Conservation (phyloP, 37 sponge, comb jelly and placozoan species). For the Geodia barretti region DNA sequence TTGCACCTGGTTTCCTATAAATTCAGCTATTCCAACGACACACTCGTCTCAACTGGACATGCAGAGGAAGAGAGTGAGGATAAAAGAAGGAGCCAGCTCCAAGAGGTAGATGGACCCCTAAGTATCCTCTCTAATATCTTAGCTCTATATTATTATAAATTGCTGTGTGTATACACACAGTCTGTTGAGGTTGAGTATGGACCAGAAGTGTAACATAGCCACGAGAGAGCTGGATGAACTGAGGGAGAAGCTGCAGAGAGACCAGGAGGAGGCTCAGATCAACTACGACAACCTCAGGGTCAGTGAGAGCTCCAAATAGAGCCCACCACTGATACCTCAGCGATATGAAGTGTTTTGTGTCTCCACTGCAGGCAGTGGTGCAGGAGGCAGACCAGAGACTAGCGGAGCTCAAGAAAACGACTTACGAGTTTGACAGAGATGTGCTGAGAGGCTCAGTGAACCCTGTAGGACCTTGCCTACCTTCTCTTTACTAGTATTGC, state of each 20-base stretch:
- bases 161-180: conserved; percentile 18
- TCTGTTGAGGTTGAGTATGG: conserved; percentile 80
- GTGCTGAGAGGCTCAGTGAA: conserved; percentile 84
- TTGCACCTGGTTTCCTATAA: neutral
- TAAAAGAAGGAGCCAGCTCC: conserved; percentile 6
- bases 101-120: conserved; percentile 18
- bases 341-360: neutral
- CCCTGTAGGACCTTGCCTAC: conserved; percentile 52
- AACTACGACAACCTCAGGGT: conserved; percentile 79
- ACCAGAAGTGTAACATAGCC: conserved; percentile 99
- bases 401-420: conserved; percentile 83
- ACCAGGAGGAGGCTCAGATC: conserved; percentile 77
- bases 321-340: neutral
- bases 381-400: conserved; percentile 81
- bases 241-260: conserved; percentile 80
- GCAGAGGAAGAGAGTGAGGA: conserved; percentile 44
- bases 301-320: neutral
- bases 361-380: conserved; percentile 64
- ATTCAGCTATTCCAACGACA: conserved; percentile 5
- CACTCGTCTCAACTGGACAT: conserved; percentile 37
- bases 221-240: conserved; percentile 92
- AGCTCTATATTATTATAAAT: neutral
- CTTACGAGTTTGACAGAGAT: conserved; percentile 96
- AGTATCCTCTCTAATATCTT: neutral
- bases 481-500: neutral